Base-by-base conservation (phyloP, 2,888 invertebrate genomes). In the Auanema sp. region DNA sequence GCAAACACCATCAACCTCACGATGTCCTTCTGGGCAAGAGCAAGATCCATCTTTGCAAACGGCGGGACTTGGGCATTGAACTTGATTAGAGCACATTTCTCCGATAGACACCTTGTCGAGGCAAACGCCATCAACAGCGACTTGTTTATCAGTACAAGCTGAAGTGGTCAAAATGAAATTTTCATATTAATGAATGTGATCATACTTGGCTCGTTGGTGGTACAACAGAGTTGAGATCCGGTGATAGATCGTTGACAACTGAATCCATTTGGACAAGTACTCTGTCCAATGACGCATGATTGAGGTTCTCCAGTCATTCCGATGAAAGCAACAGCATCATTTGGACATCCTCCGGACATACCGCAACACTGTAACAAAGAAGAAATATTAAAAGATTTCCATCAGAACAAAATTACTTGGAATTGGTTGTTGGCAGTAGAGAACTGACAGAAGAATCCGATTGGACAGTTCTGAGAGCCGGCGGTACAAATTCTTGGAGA, bases 291-390 rank as follows among this genome's bases (percentile, higher is more conserved):
- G 33, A 77, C 80, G 53, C 81, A 81, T 12, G 70, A 69, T 64
- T 81, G 80, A 23, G 81, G 75, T 41, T 81, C 80, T n/a, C 81
- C 81, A 52, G 79, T 79, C 62, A 81, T 77, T 54, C 81, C 81
- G 64, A 81, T 80, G 64, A 82, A 81, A 33, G 81, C 78, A 23
- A 82, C 81, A 40, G 69, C 69, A 52, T 80, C 81, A 58, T 81
- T 79, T 43, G 81, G 81, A 64, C 81, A 81, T 42, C 81, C 80
- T 18, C 79, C 81, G 40, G 73, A 74, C 78, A 80, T 78, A 58
- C 81, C 81, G 56, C 81, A 81, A 66, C 81, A 81, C 58, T 78
- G 54, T 18, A 21, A 52, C 6, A 52, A 23, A 12, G 10, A 8
- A 4, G 12, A 21, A 52, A 4, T 4, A 10, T 23, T n/a, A 52